phyloP scores from a whole-genome alignment of 2,888 invertebrate species.

The Venustoraphidia nigricollis region DNA sequence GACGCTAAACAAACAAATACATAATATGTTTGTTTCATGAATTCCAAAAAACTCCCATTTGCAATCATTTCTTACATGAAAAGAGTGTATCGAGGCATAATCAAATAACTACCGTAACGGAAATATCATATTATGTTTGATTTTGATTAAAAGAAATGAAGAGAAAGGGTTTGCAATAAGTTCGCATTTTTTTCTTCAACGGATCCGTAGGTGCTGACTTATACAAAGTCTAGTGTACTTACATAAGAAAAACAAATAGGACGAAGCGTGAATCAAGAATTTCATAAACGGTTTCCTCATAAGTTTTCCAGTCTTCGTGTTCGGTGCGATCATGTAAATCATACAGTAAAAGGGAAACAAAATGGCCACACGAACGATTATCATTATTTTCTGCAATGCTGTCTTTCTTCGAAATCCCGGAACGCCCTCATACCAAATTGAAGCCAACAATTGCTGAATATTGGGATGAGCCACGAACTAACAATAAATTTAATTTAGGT shows the following conservation, averaged over 20 bases:
- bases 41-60: no score
- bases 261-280: conserved; percentile 86
- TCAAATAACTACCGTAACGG: no score
- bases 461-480: conserved; percentile 93
- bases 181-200: no score
- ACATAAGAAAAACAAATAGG: conserved; percentile 88
- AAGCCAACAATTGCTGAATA: conserved; percentile 79
- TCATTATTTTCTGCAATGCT: conserved; percentile 43
- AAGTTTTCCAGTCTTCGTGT: conserved; percentile 60
- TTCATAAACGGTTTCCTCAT: conserved; percentile 94
- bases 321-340: conserved; percentile 73
- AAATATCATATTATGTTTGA: no score
- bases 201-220: no score
- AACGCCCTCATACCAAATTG: conserved; percentile 91
- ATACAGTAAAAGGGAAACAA: conserved; percentile 79
- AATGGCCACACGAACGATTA: conserved; percentile 58
- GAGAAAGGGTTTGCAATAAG: no score
- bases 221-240: conserved; percentile 29
- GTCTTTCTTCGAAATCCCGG: conserved; percentile 83
- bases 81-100: no score
- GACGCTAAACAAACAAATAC: no score
- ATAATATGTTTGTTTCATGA: no score
- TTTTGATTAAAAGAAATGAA: no score
- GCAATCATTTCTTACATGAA: no score
- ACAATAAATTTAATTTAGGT: conserved; percentile 10